These are phyloP conservation scores for Phyllotreta cruciferae DNA, from an alignment of 2,888 invertebrate species.

Conservation along the genomic window DNA sequence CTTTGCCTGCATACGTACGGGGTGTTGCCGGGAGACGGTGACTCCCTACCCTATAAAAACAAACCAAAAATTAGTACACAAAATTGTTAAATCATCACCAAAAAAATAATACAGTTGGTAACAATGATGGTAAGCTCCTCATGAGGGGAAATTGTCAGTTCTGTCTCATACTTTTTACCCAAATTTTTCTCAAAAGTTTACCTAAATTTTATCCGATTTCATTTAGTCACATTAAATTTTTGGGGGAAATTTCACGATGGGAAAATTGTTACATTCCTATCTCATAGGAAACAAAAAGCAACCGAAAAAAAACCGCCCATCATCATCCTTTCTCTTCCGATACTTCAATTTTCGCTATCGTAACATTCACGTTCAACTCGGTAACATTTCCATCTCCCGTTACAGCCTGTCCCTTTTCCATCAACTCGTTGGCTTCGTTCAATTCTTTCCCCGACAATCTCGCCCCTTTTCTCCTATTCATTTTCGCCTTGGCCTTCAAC, in stretches of 20 bases:
- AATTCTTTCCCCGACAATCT: background rate
- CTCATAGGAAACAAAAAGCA: no score
- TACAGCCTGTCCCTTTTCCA: conserved; percentile 1
- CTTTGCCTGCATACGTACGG: conserved; percentile 84
- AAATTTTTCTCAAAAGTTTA: no score
- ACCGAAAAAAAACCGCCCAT: background rate
- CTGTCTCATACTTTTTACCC: no score
- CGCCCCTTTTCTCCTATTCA: background rate
- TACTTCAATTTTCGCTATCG: background rate
- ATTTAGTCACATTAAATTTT: no score
- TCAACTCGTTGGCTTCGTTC: background rate
- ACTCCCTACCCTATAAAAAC: conserved; percentile 64
- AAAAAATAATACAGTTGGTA: no score
- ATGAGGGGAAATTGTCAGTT: no score
- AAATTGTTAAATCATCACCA: background rate
- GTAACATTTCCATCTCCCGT: background rate
- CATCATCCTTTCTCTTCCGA: conserved; percentile 8
- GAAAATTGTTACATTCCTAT: no score
- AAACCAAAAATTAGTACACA: background rate
- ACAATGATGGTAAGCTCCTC: no score
- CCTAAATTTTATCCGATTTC: no score
- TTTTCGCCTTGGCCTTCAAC: conserved; percentile 3
- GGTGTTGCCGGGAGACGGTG: conserved; percentile 80
- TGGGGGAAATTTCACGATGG: no score
- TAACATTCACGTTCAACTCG: background rate